Conservation (phyloP, 2,113 vertebrate genomes). For the Hippocampus barbouri region DNA sequence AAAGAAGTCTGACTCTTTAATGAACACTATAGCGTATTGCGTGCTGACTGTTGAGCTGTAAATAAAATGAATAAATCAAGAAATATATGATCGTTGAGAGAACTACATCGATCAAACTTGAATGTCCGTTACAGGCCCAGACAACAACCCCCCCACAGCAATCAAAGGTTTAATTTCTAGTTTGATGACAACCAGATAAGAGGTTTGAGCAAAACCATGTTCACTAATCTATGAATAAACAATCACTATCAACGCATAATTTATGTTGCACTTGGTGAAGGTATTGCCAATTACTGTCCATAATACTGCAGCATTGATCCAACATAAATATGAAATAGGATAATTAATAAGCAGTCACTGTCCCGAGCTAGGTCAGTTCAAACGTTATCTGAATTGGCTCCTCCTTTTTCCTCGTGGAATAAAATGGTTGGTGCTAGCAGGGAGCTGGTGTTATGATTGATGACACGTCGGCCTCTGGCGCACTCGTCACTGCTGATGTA, state of each 20-base stretch:
- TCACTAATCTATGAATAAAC: not conserved
- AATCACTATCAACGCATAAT: not conserved
- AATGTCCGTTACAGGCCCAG: too few relatives aligned
- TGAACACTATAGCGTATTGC: too few relatives aligned
- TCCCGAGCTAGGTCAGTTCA: not conserved
- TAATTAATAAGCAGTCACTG: not conserved
- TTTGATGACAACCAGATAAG: not conserved
- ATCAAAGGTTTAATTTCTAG: not conserved
- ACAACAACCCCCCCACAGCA: too few relatives aligned
- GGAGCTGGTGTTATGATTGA: constrained; percentile 73
- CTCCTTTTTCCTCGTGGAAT: constrained; percentile 53
- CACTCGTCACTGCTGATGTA: constrained; percentile 71
- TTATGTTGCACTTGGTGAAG: not conserved
- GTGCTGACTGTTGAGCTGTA: too few relatives aligned
- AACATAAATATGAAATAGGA: not conserved
- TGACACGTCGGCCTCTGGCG: constrained; percentile 70
- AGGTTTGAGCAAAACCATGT: not conserved
- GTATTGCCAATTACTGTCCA: not conserved
- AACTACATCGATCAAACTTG: too few relatives aligned
- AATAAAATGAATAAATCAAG: too few relatives aligned
- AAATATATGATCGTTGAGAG: too few relatives aligned
- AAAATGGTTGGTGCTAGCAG: constrained; percentile 57
- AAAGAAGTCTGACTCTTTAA: too few relatives aligned
- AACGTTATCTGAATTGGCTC: constrained; percentile 22
- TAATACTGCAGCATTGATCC: not conserved